Conservation (phyloP, 1,140 invertebrate genomes). For the Megalonaias nervosa region DNA sequence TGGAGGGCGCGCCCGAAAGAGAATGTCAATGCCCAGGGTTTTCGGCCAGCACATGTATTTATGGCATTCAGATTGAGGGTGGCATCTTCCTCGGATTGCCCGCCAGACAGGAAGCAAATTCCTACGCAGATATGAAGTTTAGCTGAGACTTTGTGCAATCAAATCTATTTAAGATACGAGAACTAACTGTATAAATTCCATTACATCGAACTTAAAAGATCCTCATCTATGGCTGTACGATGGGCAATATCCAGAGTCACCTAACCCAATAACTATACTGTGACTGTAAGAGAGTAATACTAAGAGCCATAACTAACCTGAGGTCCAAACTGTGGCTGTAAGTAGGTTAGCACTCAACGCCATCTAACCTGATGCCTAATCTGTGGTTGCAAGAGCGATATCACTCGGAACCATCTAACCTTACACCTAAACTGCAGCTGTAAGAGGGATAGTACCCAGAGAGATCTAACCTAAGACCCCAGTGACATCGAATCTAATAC, state of each 20-base stretch:
- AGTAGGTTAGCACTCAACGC: too few species aligned
- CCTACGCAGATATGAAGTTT: conserved; percentile 73
- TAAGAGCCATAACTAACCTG: too few species aligned
- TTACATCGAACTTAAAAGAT: background rate
- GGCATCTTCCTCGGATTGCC: conserved; percentile 97
- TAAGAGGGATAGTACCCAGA: too few species aligned
- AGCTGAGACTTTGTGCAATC: background rate
- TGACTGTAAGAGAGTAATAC: too few species aligned
- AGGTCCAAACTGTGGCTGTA: too few species aligned
- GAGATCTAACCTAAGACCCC: too few species aligned
- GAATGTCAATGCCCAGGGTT: conserved; percentile 97
- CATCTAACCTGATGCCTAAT: too few species aligned
- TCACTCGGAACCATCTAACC: too few species aligned
- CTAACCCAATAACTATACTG: background rate
- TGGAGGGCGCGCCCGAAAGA: conserved; percentile 91
- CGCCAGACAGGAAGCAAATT: conserved; percentile 95
- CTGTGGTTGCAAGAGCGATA: too few species aligned
- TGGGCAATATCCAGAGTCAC: background rate
- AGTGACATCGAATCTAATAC: too few species aligned
- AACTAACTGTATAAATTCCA: background rate
- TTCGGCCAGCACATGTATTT: conserved; percentile 82
- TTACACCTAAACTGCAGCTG: too few species aligned
- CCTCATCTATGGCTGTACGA: background rate
- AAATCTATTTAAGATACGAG: background rate
- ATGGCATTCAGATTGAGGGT: conserved; percentile 96